These are phyloP conservation scores for Holothuria leucospilota DNA, from an alignment of 53 echinoderm and acorn worm species.

Conservation along the genomic window DNA sequence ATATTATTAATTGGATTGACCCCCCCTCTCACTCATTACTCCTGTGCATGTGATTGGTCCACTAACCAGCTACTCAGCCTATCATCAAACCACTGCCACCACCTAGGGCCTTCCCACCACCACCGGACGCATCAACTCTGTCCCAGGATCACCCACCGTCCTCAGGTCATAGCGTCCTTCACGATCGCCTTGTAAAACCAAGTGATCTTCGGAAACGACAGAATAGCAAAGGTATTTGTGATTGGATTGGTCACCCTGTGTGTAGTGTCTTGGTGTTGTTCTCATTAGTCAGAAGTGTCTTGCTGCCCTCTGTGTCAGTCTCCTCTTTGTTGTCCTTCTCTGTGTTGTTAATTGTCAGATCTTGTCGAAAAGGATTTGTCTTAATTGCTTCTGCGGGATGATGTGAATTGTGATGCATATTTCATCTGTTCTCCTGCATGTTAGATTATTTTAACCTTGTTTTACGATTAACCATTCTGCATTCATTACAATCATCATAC, in stretches of 20 bases:
- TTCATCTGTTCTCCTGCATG: too few species aligned
- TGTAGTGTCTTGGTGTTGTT: neutral
- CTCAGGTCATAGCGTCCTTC: conserved; percentile 61
- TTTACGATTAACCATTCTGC: too few species aligned
- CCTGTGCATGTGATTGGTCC: conserved; percentile 40
- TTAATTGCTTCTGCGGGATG: too few species aligned
- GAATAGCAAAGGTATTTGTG: conserved; percentile 46
- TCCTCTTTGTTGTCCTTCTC: neutral
- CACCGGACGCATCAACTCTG: conserved; percentile 21
- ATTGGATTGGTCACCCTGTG: neutral
- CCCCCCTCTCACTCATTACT: neutral
- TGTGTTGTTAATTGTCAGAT: neutral
- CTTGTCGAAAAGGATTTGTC: too few species aligned
- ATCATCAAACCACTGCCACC: conserved; percentile 47
- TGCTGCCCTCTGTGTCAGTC: neutral
- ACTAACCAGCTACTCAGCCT: conserved; percentile 61
- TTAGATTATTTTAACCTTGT: too few species aligned
- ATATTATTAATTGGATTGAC: too few species aligned
- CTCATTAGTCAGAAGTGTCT: neutral
- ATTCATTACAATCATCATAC: too few species aligned
- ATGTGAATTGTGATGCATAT: too few species aligned
- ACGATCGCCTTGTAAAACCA: conserved; percentile 86
- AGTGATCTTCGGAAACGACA: conserved; percentile 83
- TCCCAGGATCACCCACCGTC: conserved; percentile 45
- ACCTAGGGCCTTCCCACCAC: conserved; percentile 22